Base-by-base conservation (phyloP, 2,888 invertebrate genomes). In the Drosophila yooni region DNA sequence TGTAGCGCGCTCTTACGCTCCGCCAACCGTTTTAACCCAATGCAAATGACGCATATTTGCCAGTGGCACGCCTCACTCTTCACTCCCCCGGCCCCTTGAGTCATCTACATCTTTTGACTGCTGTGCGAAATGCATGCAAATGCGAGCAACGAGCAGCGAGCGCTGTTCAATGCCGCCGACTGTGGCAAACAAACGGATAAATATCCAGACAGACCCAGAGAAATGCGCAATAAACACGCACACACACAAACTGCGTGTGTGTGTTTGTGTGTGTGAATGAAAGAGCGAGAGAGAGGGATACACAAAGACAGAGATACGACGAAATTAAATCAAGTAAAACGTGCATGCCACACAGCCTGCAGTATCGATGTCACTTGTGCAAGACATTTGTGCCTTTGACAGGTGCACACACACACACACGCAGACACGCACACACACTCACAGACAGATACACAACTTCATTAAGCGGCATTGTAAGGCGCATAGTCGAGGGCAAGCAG, bases 21-120 rank as follows among this genome's bases (percentile, higher is more conserved):
- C 62, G 77, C 74, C 81, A 83, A 89, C 76, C 86, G 83, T 88
- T 90, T 91, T 91, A 57, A 57, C 84, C 89, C 90, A 91, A 91
- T 91, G 91, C 91, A 91, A 91, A 91, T 91, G 83, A 80, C 87
- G 85, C 83, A 86, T 89, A 86, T 89, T 81, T 78, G 81, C 79
- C 75, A 66, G 69, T 72, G 79, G 80, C 74, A 66, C 25, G 51
- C 34, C 56, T 50, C 7, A 52, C 31, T 25, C 33, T 8, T n/a
- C 56, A 10, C 50, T 33, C 40, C 11, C 27, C 25, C 3, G 27
- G 18, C 33, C 31, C 58, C 46, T 40, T 50, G 53, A 53, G 62
- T 72, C 68, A 43, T 52, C 63, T 38, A 48, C 89, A 77, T 90
- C 89, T 88, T 88, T 90, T 81, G 87, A 74, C 81, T 75, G 83